Percentiles rank a stretch among this genome's conserved stretches.
phyloP scores from a whole-genome alignment of 2,888 invertebrate genomes.

The Cerastoderma edule region DNA sequence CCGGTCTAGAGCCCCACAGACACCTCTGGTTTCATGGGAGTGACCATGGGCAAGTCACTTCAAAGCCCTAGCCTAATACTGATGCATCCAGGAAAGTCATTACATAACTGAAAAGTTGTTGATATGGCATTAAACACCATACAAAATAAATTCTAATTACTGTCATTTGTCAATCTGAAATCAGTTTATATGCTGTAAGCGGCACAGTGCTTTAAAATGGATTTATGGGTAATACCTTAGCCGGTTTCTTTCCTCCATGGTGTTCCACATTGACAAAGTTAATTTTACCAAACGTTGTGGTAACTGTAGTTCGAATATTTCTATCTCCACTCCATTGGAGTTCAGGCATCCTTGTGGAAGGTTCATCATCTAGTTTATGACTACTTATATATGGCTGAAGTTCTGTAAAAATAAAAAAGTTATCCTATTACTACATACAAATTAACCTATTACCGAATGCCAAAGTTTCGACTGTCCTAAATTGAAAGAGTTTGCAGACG shows the following conservation, averaged over 20 bases:
- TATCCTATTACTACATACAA: neutral
- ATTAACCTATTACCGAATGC: neutral
- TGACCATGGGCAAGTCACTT: too few relatives aligned
- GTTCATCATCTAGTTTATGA: slow-evolving; percentile 29
- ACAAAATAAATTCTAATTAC: too few relatives aligned
- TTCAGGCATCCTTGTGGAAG: slow-evolving; percentile 60
- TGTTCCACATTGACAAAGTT: slow-evolving; percentile 74
- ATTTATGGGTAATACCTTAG: slow-evolving; percentile 76
- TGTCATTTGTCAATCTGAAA: too few relatives aligned
- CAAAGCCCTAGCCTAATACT: too few relatives aligned
- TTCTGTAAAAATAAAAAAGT: slow-evolving; percentile 10
- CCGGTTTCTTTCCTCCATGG: slow-evolving; percentile 73
- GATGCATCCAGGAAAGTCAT: too few relatives aligned
- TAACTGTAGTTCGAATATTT: slow-evolving; percentile 47
- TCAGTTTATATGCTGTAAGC: neutral
- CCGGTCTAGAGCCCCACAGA: too few relatives aligned
- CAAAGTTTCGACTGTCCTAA: too few relatives aligned
- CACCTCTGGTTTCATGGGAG: too few relatives aligned
- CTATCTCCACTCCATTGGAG: slow-evolving; percentile 62
- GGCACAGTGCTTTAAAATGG: neutral
- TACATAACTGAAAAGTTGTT: too few relatives aligned
- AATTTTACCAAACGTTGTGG: slow-evolving; percentile 72
- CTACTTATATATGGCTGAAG: slow-evolving; percentile 9
- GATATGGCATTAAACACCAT: too few relatives aligned
- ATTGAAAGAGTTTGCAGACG: neutral